Evolutionary conservation across 2,113 vertebrate genomes (phyloP).

Genomic region (Lophochroa leadbeateri): DNA sequence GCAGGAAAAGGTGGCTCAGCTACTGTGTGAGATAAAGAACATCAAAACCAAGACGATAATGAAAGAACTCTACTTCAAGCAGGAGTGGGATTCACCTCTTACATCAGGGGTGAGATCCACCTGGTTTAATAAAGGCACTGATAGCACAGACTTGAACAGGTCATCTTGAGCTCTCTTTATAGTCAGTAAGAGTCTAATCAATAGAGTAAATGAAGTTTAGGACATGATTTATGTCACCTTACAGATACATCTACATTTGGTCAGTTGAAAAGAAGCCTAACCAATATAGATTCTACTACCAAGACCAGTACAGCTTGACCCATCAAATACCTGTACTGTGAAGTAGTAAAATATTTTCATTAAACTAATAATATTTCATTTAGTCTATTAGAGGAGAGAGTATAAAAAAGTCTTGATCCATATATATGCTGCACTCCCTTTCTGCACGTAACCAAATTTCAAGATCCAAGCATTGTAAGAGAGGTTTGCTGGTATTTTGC

Average conservation of each 20-base stretch:
- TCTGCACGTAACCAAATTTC: not conserved
- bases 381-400: not conserved
- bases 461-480: fast-evolving
- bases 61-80: not conserved
- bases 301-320: not conserved
- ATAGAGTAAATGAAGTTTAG: not conserved
- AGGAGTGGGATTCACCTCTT: not conserved
- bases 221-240: not conserved
- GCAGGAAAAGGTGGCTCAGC: not conserved
- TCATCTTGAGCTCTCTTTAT: not conserved
- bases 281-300: not conserved
- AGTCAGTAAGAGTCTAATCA: not conserved
- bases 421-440: not conserved
- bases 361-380: not conserved
- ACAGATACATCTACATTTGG: not conserved
- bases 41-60: not conserved
- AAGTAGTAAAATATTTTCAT: not conserved
- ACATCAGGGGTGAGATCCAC: not conserved
- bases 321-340: fast-evolving
- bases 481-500: not conserved
- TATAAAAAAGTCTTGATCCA: not conserved
- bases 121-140: not conserved
- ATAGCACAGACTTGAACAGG: not conserved
- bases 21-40: not conserved
- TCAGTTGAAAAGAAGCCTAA: not conserved